These are phyloP conservation scores for Heliconius nattereri DNA, from an alignment of 1,140 invertebrate genomes.

Conservation along the genomic window DNA sequence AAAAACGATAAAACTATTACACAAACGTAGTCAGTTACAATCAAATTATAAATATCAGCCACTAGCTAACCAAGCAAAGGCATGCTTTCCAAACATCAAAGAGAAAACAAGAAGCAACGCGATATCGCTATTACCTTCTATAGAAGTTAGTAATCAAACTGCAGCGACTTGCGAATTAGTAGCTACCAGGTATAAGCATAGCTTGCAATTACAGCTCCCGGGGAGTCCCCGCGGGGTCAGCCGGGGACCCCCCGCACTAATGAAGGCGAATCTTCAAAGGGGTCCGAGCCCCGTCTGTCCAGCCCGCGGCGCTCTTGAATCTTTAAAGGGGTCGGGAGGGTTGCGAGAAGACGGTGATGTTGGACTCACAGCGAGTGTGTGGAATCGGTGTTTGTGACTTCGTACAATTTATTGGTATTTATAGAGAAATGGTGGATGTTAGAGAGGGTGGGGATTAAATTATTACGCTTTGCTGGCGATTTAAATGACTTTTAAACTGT, in stretches of 20 bases:
- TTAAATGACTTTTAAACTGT: not conserved
- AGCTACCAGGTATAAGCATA: slow-evolving; percentile 44
- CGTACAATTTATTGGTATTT: not conserved
- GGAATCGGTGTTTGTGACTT: not conserved
- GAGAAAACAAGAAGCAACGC: slow-evolving; percentile 30
- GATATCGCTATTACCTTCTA: slow-evolving; percentile 20
- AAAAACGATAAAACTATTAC: not conserved
- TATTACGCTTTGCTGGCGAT: not conserved
- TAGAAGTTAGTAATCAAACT: slow-evolving; percentile 38
- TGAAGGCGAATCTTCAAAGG: slow-evolving; percentile 76
- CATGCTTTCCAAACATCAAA: not conserved
- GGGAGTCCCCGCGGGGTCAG: slow-evolving; percentile 57
- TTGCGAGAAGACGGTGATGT: slow-evolving; percentile 44
- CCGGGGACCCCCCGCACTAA: slow-evolving; percentile 56
- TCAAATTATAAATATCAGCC: not conserved
- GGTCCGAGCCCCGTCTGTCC: slow-evolving; percentile 57
- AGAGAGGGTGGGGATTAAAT: not conserved
- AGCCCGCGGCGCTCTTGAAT: slow-evolving; percentile 68
- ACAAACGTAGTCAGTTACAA: not conserved
- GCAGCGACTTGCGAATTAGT: slow-evolving; percentile 29
- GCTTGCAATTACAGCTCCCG: slow-evolving; percentile 46
- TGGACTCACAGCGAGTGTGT: slow-evolving; percentile 13
- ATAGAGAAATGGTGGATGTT: not conserved
- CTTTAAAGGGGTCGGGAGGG: slow-evolving; percentile 67
- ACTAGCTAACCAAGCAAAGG: not conserved